Base-by-base conservation (phyloP, 2,888 invertebrate species). In the Drosophila pseudotalamancana region DNA sequence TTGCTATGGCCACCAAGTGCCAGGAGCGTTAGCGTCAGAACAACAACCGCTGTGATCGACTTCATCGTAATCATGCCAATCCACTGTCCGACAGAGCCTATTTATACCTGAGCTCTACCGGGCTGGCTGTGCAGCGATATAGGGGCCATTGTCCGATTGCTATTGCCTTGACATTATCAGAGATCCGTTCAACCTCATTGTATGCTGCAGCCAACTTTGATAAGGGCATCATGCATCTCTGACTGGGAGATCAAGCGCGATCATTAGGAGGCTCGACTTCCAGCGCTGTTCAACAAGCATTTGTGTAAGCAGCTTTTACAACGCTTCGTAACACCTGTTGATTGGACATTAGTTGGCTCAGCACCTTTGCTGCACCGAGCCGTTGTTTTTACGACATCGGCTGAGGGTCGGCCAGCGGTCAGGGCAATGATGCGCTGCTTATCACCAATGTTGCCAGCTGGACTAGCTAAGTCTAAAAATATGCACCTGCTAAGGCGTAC, bases 1-100 rank as follows among this genome's bases (percentile, higher is more conserved):
- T 88, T 89, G 57, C 82, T 80, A n/a, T 80, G 83, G 61, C 77
- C 73, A n/a, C 56, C 72, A 8, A 82, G 62, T 32, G 80, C 87
- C 59, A 87, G 67, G 49, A 90, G 68, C 45, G 89, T 77, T 65
- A 90, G 61, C 51, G 79, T 78, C 39, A 88, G 55, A 12, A 88
- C 69, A 64, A 85, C 86, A 69, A 90, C 78, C 76, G 82, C 87
- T 67, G 84, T 83, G 71, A 86, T 89, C 79, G 90, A 90, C 86
- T 88, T 90, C 90, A 91, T 90, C 53, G 51, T 70, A 49, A 55
- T 60, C 75, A 88, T 88, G 63, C 60, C 63, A 31, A 54, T 56
- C 45, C 59, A 39, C 12, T 12, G 50, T 14, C 16, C 11, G 8
- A 23, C 34, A 39, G 16, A 45, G 57, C 59, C 56, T 73, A 64